These are phyloP conservation scores for Leptinotarsa peninsularis DNA, from an alignment of 2,888 invertebrate genomes.

Conservation along the genomic window DNA sequence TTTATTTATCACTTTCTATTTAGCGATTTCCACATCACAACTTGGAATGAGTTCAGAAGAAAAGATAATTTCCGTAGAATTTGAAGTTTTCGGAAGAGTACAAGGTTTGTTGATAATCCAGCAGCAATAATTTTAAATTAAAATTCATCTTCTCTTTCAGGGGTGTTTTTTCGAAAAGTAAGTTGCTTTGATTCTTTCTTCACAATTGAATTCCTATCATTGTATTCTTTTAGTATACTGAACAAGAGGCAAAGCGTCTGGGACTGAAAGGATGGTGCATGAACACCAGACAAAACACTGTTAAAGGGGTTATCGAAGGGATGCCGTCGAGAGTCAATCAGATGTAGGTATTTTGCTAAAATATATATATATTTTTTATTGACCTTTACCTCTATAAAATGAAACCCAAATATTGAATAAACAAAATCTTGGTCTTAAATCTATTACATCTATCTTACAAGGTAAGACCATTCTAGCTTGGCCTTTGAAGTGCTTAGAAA, in stretches of 20 bases:
- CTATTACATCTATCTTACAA: too few species aligned
- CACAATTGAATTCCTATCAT: slow-evolving; percentile 5
- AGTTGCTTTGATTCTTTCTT: slow-evolving; percentile 20
- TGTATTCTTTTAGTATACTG: slow-evolving; percentile 71
- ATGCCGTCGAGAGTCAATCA: slow-evolving; percentile 69
- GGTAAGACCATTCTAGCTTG: too few species aligned
- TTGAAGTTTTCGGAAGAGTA: slow-evolving; percentile 73
- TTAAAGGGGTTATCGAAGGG: slow-evolving; percentile 77
- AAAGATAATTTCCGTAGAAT: slow-evolving; percentile 65
- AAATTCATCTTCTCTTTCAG: slow-evolving; percentile 50
- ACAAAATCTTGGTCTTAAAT: too few species aligned
- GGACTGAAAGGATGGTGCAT: slow-evolving; percentile 79
- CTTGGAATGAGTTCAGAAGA: slow-evolving; percentile 43
- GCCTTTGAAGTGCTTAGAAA: too few species aligned
- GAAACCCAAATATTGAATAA: neutral
- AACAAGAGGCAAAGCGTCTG: slow-evolving; percentile 73
- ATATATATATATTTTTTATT: slow-evolving; percentile 18
- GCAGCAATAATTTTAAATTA: neutral
- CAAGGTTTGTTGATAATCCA: slow-evolving; percentile 67
- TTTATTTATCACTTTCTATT: neutral
- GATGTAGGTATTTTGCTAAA: slow-evolving; percentile 70
- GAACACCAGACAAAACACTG: slow-evolving; percentile 77
- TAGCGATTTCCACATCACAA: neutral
- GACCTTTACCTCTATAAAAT: neutral
- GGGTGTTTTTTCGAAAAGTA: slow-evolving; percentile 76